Conservation (phyloP, 1,140 invertebrate genomes). For the Drosophila simulans region DNA sequence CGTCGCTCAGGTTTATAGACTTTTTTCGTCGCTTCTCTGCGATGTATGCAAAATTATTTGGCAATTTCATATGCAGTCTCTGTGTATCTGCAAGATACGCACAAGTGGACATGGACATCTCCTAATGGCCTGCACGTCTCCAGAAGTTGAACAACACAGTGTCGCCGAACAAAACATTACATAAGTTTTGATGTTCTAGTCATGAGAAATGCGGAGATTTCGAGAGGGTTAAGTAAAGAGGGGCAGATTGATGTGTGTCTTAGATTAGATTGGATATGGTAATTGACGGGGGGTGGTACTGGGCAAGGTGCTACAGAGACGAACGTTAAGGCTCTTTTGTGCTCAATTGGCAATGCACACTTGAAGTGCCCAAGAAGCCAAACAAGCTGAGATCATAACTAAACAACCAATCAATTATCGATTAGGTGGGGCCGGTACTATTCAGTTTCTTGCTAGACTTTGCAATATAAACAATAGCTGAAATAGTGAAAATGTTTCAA, state of each 20-base stretch:
- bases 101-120: conserved; percentile 22
- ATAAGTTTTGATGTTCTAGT: conserved; percentile 28
- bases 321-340: conserved; percentile 23
- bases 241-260: conserved; percentile 41
- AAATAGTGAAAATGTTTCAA: background rate
- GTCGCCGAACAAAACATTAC: conserved; percentile 19
- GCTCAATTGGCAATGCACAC: conserved; percentile 34
- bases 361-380: conserved; percentile 21
- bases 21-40: conserved; percentile 11
- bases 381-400: conserved; percentile 34
- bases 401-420: conserved; percentile 28
- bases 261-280: conserved; percentile 50
- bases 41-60: conserved; percentile 57
- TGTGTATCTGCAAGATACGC: conserved; percentile 50
- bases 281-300: conserved; percentile 12
- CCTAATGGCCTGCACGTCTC: conserved; percentile 32
- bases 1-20: conserved; percentile 20
- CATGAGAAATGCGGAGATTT: conserved; percentile 19
- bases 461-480: background rate
- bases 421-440: conserved; percentile 10
- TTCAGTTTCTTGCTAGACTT: background rate
- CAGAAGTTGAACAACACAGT: conserved; percentile 8
- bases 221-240: conserved; percentile 7
- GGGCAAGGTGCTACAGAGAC: background rate
- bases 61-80: conserved; percentile 45